Percentiles rank a stretch among this genome's conserved stretches.
These are phyloP conservation scores for Teinopalpus imperialis DNA, from an alignment of 2,888 invertebrate species.

Conservation along the genomic window DNA sequence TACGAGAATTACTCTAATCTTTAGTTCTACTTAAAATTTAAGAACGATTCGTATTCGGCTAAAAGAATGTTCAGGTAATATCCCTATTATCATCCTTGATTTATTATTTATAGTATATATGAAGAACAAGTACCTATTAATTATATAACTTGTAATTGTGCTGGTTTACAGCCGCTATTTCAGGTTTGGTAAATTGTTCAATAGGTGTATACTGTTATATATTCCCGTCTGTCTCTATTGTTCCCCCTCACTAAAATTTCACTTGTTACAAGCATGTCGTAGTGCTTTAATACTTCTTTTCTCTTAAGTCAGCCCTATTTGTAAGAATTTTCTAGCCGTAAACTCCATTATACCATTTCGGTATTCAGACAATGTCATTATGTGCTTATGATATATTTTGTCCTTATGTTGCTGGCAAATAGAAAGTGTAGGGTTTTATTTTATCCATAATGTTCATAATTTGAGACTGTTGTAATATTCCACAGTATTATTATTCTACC, in stretches of 20 bases:
- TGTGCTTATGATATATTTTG: neutral
- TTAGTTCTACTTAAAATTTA: too few species aligned
- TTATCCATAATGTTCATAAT: too few species aligned
- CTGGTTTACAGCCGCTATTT: slow-evolving; percentile 8
- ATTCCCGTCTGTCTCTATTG: slow-evolving; percentile 5
- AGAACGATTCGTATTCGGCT: too few species aligned
- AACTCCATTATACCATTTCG: slow-evolving; percentile 6
- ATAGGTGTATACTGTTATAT: neutral
- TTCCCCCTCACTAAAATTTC: slow-evolving; percentile 13
- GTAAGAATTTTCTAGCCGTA: neutral
- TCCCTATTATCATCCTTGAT: too few species aligned
- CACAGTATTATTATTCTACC: too few species aligned
- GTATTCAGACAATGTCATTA: slow-evolving; percentile 10
- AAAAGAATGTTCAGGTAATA: too few species aligned
- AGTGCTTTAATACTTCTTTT: neutral
- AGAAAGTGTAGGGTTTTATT: too few species aligned
- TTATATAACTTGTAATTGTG: neutral
- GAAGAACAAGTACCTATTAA: too few species aligned
- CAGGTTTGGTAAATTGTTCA: slow-evolving; percentile 6
- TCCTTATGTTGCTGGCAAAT: too few species aligned
- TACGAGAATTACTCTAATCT: too few species aligned
- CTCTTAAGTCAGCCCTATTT: neutral
- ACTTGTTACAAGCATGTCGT: slow-evolving; percentile 1
- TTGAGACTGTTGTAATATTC: too few species aligned
- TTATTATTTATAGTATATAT: too few species aligned